Conservation (phyloP, 1,140 invertebrate species). For the Mesaphorura yosii region DNA sequence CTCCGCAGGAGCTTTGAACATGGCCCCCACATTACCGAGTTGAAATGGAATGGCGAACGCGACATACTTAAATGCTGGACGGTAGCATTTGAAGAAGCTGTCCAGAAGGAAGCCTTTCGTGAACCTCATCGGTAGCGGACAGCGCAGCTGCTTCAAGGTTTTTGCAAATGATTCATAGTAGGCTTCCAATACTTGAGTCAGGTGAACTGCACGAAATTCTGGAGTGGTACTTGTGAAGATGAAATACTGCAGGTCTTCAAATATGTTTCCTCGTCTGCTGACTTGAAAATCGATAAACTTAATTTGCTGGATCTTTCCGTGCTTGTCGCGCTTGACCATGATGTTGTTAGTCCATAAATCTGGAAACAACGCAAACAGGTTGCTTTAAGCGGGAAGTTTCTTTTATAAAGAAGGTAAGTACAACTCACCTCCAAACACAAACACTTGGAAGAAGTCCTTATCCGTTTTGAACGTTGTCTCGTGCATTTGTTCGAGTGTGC, state of each 20-base stretch:
- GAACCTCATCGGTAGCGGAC: slow-evolving; percentile 10
- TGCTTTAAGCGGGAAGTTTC: too few species aligned
- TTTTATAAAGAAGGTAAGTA: too few species aligned
- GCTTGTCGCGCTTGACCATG: slow-evolving; percentile 40
- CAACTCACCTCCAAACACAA: slow-evolving; percentile 48
- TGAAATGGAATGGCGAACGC: slow-evolving; percentile 21
- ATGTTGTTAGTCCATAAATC: slow-evolving; percentile 38
- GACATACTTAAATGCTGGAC: slow-evolving; percentile 12
- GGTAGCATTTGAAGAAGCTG: background rate
- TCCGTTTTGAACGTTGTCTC: background rate
- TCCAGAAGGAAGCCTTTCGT: slow-evolving; percentile 9
- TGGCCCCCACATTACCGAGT: slow-evolving; percentile 1
- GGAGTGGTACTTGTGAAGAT: slow-evolving; percentile 20
- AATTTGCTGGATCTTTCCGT: slow-evolving; percentile 31
- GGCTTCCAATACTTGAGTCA: slow-evolving; percentile 1
- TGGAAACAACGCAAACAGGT: too few species aligned
- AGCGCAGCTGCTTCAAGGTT: background rate
- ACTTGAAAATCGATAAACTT: slow-evolving; percentile 28
- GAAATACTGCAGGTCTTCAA: slow-evolving; percentile 18
- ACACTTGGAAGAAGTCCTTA: slow-evolving; percentile 36
- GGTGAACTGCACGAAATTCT: slow-evolving; percentile 4
- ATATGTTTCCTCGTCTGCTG: slow-evolving; percentile 22
- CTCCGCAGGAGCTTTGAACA: background rate
- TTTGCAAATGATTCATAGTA: slow-evolving; percentile 16
- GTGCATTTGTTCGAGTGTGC: background rate